phyloP scores from a whole-genome alignment of 2,113 vertebrate genomes.

The Lamprologus lemairii region DNA sequence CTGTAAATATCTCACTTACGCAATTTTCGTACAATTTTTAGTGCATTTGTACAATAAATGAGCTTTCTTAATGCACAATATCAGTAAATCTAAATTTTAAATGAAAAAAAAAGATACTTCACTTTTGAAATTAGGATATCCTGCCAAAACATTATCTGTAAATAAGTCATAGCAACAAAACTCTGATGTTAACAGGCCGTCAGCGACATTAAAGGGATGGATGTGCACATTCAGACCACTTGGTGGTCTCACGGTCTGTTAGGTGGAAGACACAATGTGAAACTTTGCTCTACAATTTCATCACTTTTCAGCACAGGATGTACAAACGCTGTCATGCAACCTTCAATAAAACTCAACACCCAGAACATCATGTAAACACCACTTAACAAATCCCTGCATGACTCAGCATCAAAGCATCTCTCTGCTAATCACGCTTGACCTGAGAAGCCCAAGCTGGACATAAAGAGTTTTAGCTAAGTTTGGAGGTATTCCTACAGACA shows the following conservation, averaged over 20 bases:
- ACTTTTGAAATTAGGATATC: neutral
- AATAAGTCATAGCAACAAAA: neutral
- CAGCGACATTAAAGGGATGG: neutral
- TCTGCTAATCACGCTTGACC: neutral
- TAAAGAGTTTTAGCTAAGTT: neutral
- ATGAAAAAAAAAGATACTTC: fast-evolving
- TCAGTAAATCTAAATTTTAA: neutral
- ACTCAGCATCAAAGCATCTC: constrained; percentile 19
- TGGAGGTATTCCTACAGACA: neutral
- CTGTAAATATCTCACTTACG: neutral
- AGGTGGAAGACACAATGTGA: neutral
- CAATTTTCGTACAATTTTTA: neutral
- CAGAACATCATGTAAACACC: constrained; percentile 24
- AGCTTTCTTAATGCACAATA: neutral
- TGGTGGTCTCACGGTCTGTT: neutral
- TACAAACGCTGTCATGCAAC: neutral
- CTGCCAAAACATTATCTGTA: neutral
- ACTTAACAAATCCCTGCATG: neutral
- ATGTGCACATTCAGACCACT: neutral
- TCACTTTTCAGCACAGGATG: neutral
- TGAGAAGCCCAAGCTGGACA: neutral
- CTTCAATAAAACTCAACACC: constrained; percentile 26
- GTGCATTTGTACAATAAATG: neutral
- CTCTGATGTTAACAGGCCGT: neutral
- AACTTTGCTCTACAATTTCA: neutral